Evolutionary conservation across 2,113 vertebrate genomes (phyloP), one percentile per base, ranked within the genome.

Genomic region (Gadus chalcogrammus): DNA sequence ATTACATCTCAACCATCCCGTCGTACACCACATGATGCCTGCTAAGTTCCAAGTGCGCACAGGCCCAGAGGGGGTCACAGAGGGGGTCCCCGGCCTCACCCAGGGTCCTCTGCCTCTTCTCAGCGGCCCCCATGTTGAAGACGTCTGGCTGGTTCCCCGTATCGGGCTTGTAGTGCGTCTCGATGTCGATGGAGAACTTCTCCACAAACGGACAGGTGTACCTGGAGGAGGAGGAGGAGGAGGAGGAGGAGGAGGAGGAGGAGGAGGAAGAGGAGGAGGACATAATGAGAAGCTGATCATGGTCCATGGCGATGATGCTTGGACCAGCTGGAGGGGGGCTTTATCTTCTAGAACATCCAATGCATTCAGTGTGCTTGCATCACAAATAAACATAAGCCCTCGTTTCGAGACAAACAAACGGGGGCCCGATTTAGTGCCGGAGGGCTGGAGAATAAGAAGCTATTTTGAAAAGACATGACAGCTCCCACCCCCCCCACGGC

Each of bases 131-230:
- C 85, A 99, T 90, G 89, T 92, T 98, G 91, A 99, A 99, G 69
- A 98, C 96, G 0, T 99, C 94, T 71, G 79, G 84, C 20, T 95
- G 95, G 78, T 93, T 94, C 79, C 97, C 97, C 2, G 94, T 91
- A 77, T 99, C 97, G 0, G 94, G 89, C 88, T 96, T 96, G 85
- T 99, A 99, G 89, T 95, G 97, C 0, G 97, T 99, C 87, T 99
- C 97, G 18, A 99, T 99, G 85, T 99, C 97, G 24, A 99, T 99
- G 74, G 97, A 99, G 90, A 99, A 99, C 84, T 99, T 99, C 89
- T 99, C 97, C 86, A 99, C 97, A 75, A 99, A 99, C 53, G 97
- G 97, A 79, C 97, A 98, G 0, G 97, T 99, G 83, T 98, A 99
- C 84, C 97, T 99, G 92, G 61, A 31, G 60, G 80, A 24, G 24